Evolutionary conservation across 1,140 invertebrate species (phyloP), one percentile per base, ranked within the genome.

Genomic region (Drosophila nikananu): DNA sequence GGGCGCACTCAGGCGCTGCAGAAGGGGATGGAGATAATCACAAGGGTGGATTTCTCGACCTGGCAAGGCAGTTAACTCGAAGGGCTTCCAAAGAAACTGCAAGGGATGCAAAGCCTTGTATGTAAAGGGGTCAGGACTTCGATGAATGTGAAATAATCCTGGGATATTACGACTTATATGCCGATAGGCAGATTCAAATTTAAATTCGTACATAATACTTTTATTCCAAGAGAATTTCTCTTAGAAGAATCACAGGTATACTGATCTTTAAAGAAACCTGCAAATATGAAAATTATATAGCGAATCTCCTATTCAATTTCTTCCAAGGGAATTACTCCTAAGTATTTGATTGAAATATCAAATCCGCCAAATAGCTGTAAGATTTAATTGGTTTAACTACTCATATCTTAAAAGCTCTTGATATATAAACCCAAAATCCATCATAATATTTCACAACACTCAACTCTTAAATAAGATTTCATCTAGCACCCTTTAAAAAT

Each of bases 11-110:
- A 30, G 57, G 51, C 21, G 12, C 32, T 39, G 8, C 32, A 15
- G 32, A 23, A 32, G 55, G 37, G 46, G 21, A 27, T 12, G 46
- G 42, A 39, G n/a, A 32, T 46, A 55, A 62, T 37, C 42, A 59
- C 19, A 81, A 63, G 79, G 72, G 78, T 76, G 54, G 79, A 42
- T 77, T 75, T 49, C 30, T 35, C 27, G n/a, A 41, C 48, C 21
- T 44, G 25, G 15, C 23, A 37, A 46, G 32, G 37, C 25, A 42
- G 25, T 46, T 67, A 37, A n/a, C 15, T 21, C 27, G 13, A 27
- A 19, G 23, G 60, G 17, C 7, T n/a, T 21, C 2, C 6, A 46
- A 65, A 30, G 63, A 30, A 55, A 55, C 13, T 19, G 6, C 15
- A 48, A 35, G 49, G 37, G 48, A 21, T 67, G 67, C 10, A 7